Conservation (phyloP, 2,113 vertebrate species). For the Laticauda laticaudata region DNA sequence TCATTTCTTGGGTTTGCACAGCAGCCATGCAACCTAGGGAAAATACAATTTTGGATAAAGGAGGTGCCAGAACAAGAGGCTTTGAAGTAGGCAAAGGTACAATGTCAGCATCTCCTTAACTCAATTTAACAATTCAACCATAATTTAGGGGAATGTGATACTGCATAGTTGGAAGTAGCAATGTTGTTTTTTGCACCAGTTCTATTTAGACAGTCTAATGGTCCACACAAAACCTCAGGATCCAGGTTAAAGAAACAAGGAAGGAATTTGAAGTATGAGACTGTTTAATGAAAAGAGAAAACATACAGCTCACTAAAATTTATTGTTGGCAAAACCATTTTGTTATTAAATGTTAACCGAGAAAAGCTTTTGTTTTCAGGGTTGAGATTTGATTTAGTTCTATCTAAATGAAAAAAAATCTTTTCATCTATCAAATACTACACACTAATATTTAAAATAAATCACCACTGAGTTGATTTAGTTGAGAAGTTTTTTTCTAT, state of each 20-base stretch:
- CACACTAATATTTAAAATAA: background rate
- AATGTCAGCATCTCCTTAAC: background rate
- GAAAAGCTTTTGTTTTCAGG: background rate
- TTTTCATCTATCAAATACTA: background rate
- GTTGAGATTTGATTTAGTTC: background rate
- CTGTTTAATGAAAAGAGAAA: background rate
- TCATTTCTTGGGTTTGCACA: background rate
- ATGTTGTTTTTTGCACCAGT: background rate
- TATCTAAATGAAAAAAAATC: background rate
- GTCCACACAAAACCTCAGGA: constrained; percentile 26
- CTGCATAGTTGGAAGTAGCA: background rate
- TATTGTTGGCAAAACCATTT: background rate
- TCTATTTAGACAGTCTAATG: constrained; percentile 28
- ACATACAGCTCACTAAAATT: background rate
- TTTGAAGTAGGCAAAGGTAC: background rate
- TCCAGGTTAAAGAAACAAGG: constrained; percentile 18
- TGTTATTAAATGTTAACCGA: background rate
- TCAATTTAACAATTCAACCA: background rate
- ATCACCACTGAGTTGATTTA: constrained; percentile 6
- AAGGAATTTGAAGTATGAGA: constrained; percentile 18
- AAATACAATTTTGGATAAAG: background rate
- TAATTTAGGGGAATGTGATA: background rate
- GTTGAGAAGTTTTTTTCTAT: background rate
- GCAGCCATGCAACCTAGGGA: background rate
- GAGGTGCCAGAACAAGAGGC: background rate